These are phyloP conservation scores for Scleropages formosus DNA, from an alignment of 2,797 vertebrate genomes.

Conservation along the genomic window DNA sequence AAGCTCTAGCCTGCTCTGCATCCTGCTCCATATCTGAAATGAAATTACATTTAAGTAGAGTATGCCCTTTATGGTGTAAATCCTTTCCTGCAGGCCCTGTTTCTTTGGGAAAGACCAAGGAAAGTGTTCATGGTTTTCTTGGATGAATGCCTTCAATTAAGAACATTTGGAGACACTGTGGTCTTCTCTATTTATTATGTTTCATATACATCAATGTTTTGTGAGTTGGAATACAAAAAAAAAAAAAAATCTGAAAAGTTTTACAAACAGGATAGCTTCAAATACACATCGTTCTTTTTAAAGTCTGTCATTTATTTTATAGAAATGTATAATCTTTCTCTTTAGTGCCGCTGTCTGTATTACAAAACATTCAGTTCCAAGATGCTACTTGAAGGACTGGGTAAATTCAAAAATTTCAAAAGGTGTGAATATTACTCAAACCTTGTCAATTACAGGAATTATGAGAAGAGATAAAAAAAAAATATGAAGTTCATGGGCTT, in stretches of 20 bases:
- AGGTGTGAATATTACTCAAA: constrained; percentile 29
- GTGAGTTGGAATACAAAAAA: constrained; percentile 74
- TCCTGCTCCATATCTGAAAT: neutral
- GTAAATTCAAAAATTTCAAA: constrained; percentile 68
- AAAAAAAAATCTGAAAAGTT: constrained; percentile 70
- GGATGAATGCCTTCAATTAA: constrained; percentile 37
- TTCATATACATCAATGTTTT: constrained; percentile 78
- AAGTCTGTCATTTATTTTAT: constrained; percentile 60
- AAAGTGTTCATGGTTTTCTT: constrained; percentile 22
- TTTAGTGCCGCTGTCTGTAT: constrained; percentile 47
- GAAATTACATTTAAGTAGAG: constrained; percentile 38
- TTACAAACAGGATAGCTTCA: constrained; percentile 83
- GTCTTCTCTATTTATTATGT: constrained; percentile 76
- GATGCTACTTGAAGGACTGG: constrained; percentile 65
- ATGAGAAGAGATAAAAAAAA: too few species aligned
- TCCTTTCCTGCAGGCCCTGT: constrained; percentile 30
- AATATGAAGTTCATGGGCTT: neutral
- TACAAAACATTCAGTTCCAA: constrained; percentile 27
- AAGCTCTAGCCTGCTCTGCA: neutral
- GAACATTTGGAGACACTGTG: constrained; percentile 58
- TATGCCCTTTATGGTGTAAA: constrained; percentile 37
- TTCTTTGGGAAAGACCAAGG: constrained; percentile 34
- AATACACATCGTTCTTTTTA: constrained; percentile 71
- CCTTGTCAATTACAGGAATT: constrained; percentile 75
- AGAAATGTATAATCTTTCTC: constrained; percentile 20